Evolutionary conservation across 2,888 invertebrate genomes (phyloP).

Genomic region (Cecidostiba fungosa): DNA sequence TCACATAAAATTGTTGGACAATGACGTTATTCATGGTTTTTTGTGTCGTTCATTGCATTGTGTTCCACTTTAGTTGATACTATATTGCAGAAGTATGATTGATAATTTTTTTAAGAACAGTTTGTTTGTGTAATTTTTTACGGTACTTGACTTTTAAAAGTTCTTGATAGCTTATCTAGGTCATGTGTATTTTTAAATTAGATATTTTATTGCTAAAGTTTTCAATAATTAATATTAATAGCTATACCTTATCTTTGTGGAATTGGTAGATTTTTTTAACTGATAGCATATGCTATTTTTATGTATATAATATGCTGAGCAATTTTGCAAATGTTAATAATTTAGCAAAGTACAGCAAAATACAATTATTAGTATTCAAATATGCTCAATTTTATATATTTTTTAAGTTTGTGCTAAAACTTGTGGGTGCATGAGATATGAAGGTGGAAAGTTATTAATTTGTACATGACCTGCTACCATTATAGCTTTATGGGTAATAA

Average conservation of each 20-base stretch:
- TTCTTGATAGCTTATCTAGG: too few species aligned
- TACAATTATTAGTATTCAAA: neutral
- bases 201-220: too few species aligned
- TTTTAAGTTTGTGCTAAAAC: too few species aligned
- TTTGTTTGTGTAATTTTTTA: too few species aligned
- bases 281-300: neutral
- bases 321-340: neutral
- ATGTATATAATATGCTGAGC: neutral
- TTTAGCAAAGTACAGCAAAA: neutral
- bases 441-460: neutral
- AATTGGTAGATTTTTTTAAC: neutral
- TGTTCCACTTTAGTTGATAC: neutral
- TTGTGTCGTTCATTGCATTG: neutral
- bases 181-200: too few species aligned
- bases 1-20: neutral
- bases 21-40: neutral
- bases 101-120: too few species aligned
- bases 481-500: conserved; percentile 18
- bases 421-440: neutral
- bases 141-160: too few species aligned
- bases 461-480: neutral
- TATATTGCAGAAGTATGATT: too few species aligned
- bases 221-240: too few species aligned
- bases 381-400: neutral
- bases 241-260: neutral